A percentile compares a stretch with the other conserved stretches of the same genome.
phyloP scores from a whole-genome alignment of 1,140 invertebrate genomes.

The Hycleus phaleratus region DNA sequence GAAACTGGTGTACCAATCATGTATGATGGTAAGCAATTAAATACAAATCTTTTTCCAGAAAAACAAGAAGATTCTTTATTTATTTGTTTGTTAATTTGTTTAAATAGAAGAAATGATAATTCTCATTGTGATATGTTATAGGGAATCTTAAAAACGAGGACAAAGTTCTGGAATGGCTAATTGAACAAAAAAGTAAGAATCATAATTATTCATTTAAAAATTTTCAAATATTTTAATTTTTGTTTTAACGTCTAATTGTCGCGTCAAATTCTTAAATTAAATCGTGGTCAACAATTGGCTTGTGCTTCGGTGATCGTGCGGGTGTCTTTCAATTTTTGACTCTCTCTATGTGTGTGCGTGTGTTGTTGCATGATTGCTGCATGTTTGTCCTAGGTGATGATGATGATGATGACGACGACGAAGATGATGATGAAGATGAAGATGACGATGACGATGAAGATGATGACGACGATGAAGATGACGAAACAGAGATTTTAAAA shows the following conservation, averaged over 20 bases:
- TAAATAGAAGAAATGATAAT: background rate
- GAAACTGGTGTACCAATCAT: conserved; percentile 89
- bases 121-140: conserved; percentile 49
- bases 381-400: conserved; percentile 39
- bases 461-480: conserved; percentile 41
- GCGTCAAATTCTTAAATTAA: conserved; percentile 1
- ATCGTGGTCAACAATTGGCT: conserved; percentile 15
- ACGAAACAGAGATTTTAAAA: conserved; percentile 36
- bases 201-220: background rate
- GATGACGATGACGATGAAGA: conserved; percentile 47
- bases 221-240: no score
- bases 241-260: background rate
- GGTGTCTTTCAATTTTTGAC: background rate
- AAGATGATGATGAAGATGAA: conserved; percentile 47
- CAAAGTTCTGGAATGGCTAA: conserved; percentile 89
- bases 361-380: conserved; percentile 37
- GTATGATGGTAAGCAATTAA: conserved; percentile 75
- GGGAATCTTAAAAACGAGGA: conserved; percentile 93
- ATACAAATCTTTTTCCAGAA: no score
- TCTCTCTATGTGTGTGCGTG: background rate
- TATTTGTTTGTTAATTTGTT: background rate
- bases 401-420: conserved; percentile 43
- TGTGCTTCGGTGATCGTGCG: conserved; percentile 24
- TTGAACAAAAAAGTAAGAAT: conserved; percentile 88
- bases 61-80: no score